Conservation (phyloP, 2,113 vertebrate genomes). For the Triplophysa rosa region DNA sequence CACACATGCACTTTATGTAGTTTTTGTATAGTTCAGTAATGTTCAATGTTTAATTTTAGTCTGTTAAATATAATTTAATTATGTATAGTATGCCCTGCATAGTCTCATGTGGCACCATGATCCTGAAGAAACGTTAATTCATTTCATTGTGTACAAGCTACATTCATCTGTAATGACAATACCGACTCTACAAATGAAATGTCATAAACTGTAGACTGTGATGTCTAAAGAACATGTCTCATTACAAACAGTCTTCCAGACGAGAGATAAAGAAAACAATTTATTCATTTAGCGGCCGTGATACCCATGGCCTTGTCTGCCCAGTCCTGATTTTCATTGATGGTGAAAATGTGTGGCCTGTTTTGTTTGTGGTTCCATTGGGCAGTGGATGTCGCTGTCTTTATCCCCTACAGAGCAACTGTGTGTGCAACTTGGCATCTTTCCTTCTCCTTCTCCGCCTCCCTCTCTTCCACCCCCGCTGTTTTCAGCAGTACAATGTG, state of each 20-base stretch:
- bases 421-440: slow-evolving; percentile 74
- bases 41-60: no score
- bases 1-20: background rate
- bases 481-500: slow-evolving; percentile 80
- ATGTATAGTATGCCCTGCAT: no score
- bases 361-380: slow-evolving; percentile 28
- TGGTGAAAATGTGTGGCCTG: slow-evolving; percentile 16
- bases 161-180: no score
- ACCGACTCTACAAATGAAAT: no score
- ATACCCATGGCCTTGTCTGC: background rate
- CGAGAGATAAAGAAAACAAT: background rate
- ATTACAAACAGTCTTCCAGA: background rate
- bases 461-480: slow-evolving; percentile 72
- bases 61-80: no score
- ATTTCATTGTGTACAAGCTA: no score
- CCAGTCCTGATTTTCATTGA: slow-evolving; percentile 7
- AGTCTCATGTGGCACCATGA: no score
- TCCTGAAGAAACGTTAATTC: no score
- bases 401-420: slow-evolving; percentile 62
- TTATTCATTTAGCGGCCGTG: background rate
- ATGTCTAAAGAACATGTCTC: no score
- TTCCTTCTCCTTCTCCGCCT: slow-evolving; percentile 57
- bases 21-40: no score
- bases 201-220: no score
- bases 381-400: slow-evolving; percentile 37